These are phyloP conservation scores for Idaea aversata DNA, from an alignment of 2,888 invertebrate genomes.

Conservation along the genomic window DNA sequence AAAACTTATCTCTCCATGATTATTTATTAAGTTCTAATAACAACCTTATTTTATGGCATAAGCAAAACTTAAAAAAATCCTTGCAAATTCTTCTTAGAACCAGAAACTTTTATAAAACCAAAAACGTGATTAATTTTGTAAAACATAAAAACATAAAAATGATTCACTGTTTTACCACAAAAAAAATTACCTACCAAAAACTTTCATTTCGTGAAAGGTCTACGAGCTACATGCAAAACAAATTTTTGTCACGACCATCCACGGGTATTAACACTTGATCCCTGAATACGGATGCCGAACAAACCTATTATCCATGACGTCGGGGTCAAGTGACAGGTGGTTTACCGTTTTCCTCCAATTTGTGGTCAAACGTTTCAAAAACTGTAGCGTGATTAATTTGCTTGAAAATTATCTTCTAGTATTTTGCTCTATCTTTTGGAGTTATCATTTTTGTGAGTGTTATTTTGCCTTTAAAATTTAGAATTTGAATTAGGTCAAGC, in stretches of 20 bases:
- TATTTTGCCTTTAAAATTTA: not conserved
- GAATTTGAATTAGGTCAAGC: too few relatives aligned
- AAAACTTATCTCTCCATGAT: too few relatives aligned
- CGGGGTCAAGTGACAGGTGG: slow-evolving; percentile 64
- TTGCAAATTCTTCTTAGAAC: not conserved
- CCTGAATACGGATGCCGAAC: slow-evolving; percentile 49
- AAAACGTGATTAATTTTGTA: too few relatives aligned
- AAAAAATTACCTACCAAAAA: slow-evolving; percentile 9
- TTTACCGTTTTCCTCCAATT: slow-evolving; percentile 54
- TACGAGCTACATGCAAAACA: slow-evolving; percentile 17
- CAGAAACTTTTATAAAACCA: too few relatives aligned
- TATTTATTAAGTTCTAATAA: too few relatives aligned
- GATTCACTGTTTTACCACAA: not conserved
- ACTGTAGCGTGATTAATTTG: slow-evolving; percentile 44
- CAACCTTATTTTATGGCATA: too few relatives aligned
- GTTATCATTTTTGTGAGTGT: not conserved
- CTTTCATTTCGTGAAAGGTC: slow-evolving; percentile 38
- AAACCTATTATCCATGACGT: slow-evolving; percentile 72
- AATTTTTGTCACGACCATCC: slow-evolving; percentile 57
- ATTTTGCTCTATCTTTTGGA: not conserved
- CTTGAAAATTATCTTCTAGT: slow-evolving; percentile 7
- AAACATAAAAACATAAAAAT: too few relatives aligned
- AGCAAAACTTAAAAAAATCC: not conserved
- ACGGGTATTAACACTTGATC: slow-evolving; percentile 73
- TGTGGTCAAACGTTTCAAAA: slow-evolving; percentile 41